Percentiles rank a stretch among this genome's conserved stretches.
phyloP scores from a whole-genome alignment of 2,797 vertebrate species.

The Esox lucius region DNA sequence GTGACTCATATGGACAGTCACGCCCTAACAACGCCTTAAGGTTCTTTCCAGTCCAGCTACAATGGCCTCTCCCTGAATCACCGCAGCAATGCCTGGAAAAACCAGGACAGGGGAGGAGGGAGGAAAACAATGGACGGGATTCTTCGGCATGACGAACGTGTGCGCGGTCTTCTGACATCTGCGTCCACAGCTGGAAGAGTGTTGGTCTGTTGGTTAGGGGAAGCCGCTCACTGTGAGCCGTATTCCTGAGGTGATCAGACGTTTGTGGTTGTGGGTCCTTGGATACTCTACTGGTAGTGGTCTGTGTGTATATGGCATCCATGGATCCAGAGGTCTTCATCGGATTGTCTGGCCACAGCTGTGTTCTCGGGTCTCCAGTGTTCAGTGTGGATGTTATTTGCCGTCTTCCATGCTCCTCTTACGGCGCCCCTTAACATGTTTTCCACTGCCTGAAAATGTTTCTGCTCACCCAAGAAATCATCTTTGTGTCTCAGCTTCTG shows the following conservation, averaged over 20 bases:
- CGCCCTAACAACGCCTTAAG: background rate
- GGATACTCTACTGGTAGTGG: background rate
- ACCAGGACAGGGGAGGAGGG: background rate
- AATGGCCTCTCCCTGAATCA: background rate
- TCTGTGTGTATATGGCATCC: background rate
- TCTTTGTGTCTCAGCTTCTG: slow-evolving; percentile 4
- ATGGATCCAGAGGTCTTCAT: slow-evolving; percentile 1
- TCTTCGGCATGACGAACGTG: background rate
- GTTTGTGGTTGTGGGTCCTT: background rate
- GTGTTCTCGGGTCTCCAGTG: slow-evolving; percentile 3
- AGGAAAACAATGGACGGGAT: background rate
- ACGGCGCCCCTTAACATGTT: slow-evolving; percentile 59
- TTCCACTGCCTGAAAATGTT: slow-evolving; percentile 50
- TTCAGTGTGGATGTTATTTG: slow-evolving; percentile 24
- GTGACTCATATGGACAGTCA: background rate
- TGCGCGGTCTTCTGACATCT: slow-evolving; percentile 14
- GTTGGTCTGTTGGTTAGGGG: background rate
- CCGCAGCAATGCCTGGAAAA: slow-evolving; percentile 12
- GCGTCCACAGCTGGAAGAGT: slow-evolving; percentile 18
- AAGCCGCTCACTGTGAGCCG: background rate
- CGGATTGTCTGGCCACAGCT: slow-evolving; percentile 15
- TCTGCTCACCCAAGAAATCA: slow-evolving; percentile 32
- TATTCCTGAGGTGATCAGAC: slow-evolving; percentile 1
- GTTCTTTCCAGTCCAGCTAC: slow-evolving; percentile 3
- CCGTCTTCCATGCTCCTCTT: slow-evolving; percentile 13